Percentiles rank a stretch among this genome's conserved stretches.
phyloP scores from a whole-genome alignment of 2,888 invertebrate species.

The Drosophila tripunctata region DNA sequence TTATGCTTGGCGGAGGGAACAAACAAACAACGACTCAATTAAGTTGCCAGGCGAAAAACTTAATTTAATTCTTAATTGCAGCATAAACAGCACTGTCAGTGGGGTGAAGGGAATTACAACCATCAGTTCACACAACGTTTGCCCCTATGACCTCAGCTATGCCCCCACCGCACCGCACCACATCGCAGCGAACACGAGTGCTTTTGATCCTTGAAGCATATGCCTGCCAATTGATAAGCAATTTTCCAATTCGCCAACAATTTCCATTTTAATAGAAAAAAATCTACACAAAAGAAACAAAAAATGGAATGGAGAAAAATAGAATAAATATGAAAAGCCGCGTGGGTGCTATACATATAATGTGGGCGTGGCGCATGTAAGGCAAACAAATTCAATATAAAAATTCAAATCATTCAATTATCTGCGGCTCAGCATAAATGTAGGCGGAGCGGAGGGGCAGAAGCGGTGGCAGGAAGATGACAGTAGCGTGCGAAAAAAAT shows the following conservation, averaged over 20 bases:
- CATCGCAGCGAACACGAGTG: slow-evolving; percentile 54
- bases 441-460: neutral
- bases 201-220: slow-evolving; percentile 75
- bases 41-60: slow-evolving; percentile 66
- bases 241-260: slow-evolving; percentile 80
- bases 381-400: slow-evolving; percentile 76
- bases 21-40: slow-evolving; percentile 66
- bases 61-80: slow-evolving; percentile 75
- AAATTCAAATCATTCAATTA: slow-evolving; percentile 82
- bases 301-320: slow-evolving; percentile 26
- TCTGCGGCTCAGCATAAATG: slow-evolving; percentile 72
- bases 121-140: neutral
- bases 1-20: neutral
- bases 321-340: slow-evolving; percentile 63
- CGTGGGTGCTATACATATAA: slow-evolving; percentile 10
- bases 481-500: slow-evolving; percentile 56
- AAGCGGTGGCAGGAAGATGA: slow-evolving; percentile 1
- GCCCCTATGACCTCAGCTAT: slow-evolving; percentile 28
- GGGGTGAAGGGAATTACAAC: neutral
- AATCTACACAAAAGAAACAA: slow-evolving; percentile 49
- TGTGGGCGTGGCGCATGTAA: slow-evolving; percentile 45
- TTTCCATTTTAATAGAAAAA: slow-evolving; percentile 80
- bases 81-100: slow-evolving; percentile 35
- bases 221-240: slow-evolving; percentile 75
- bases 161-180: no score